Base-by-base conservation (phyloP, 2,888 invertebrate species). In the Eupithecia subumbrata region DNA sequence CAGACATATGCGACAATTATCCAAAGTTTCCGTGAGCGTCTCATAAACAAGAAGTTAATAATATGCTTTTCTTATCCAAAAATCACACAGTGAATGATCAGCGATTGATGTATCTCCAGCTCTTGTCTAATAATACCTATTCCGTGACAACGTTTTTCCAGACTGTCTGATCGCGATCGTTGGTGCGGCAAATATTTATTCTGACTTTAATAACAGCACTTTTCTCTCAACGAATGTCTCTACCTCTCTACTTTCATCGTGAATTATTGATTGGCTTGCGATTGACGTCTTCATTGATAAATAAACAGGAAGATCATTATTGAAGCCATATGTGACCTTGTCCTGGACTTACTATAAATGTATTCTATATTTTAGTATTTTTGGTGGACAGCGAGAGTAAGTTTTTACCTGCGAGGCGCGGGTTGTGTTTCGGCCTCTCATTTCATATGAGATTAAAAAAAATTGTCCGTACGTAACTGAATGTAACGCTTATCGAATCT, bases 161-260 rank as follows among this genome's bases (percentile, higher is more conserved):
- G 69, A 66, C 56, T 14, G 68, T 48, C 30, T 48, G 67, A 60
- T 70, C 71, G 73, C 64, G 75, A 63, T 73, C 75, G 64, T 70
- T 71, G 68, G 75, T 56, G 64, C 73, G 71, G 75, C 72, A 75
- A 75, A 75, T 75, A 77, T 77, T 77, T 77, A 73, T 77, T 72
- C 74, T 72, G 64, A 52, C 69, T 71, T 63, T 77, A 75, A 75
- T 73, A 22, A 74, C 71, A 48, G 34, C 71, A 22, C 30, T 75
- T 75, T 75, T 77, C 77, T 73, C 71, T 64, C 73, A 73, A 64
- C 63, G 72, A 77, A 76, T 76, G 72, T 77, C 4, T 16, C 66
- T 18, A 11, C 9, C 71, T 66, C 30, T 68, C 63, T 63, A 72
- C 76, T 77, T 77, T 77, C 76, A 70, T 77, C 74, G 69, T 71